These are phyloP conservation scores for Hippocampus comes DNA, from an alignment of 2,113 vertebrate genomes.

Conservation along the genomic window DNA sequence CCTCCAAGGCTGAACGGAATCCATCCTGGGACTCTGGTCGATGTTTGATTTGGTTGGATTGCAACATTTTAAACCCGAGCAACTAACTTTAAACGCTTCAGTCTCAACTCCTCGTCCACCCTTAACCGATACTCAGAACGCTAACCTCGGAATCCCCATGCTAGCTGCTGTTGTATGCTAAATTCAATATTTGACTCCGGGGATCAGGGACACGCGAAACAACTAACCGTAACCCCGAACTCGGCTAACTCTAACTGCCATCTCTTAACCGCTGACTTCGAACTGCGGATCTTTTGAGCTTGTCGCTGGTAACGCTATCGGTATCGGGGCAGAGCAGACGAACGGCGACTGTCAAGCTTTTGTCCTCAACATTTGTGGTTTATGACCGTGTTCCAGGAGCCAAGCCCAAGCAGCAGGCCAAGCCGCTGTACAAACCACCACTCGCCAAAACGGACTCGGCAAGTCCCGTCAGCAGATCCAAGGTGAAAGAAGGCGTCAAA, in stretches of 20 bases:
- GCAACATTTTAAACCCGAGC: no score
- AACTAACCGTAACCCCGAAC: no score
- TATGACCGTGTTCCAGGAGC: conserved; percentile 51
- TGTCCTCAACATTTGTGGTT: conserved; percentile 6
- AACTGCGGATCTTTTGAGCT: no score
- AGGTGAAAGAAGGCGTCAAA: conserved; percentile 70
- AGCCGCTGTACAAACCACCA: conserved; percentile 54
- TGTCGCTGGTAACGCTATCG: neutral
- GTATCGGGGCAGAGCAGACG: neutral
- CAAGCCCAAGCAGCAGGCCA: conserved; percentile 65
- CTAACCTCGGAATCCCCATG: no score
- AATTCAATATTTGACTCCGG: no score
- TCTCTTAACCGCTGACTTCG: no score
- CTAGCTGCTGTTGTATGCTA: no score
- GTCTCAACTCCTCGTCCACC: no score
- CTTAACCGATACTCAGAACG: no score
- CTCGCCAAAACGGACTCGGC: conserved; percentile 61
- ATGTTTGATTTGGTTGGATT: neutral
- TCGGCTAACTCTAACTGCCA: no score
- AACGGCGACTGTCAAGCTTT: neutral
- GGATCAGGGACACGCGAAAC: no score
- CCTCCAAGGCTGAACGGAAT: neutral
- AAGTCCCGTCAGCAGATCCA: conserved; percentile 75
- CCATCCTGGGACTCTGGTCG: neutral
- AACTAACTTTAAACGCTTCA: no score